These are phyloP conservation scores for Eupristina koningsbergeri DNA, from an alignment of 1,140 invertebrate genomes.

Conservation along the genomic window DNA sequence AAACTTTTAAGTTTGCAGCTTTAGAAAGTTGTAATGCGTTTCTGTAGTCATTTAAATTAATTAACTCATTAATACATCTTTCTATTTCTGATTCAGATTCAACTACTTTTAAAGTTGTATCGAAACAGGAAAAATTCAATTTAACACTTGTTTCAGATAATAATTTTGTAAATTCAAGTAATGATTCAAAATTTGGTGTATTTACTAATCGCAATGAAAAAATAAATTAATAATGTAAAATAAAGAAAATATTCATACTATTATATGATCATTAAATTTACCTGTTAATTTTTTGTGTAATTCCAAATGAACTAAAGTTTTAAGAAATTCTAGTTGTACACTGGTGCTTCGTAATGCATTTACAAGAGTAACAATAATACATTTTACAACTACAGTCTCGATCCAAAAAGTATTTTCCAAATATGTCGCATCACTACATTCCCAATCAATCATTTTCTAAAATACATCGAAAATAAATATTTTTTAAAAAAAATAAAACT, in stretches of 20 bases:
- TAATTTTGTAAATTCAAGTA: conserved; percentile 74
- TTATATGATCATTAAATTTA: conserved; percentile 56
- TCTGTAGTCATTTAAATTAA: conserved; percentile 72
- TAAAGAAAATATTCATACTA: background rate
- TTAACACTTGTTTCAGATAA: conserved; percentile 63
- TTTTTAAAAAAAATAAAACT: background rate
- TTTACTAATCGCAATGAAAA: conserved; percentile 59
- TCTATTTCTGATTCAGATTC: conserved; percentile 64
- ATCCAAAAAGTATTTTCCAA: conserved; percentile 73
- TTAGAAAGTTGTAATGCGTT: conserved; percentile 76
- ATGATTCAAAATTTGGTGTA: conserved; percentile 72
- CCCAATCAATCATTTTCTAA: conserved; percentile 66
- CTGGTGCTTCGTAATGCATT: conserved; percentile 74
- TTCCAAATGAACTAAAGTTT: conserved; percentile 70
- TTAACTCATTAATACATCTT: conserved; percentile 74
- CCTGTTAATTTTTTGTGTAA: conserved; percentile 75
- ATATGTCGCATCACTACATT: conserved; percentile 59
- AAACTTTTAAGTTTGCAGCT: conserved; percentile 67
- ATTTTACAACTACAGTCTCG: conserved; percentile 72
- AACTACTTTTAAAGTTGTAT: conserved; percentile 58
- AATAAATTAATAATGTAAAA: conserved; percentile 6
- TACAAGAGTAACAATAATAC: conserved; percentile 74
- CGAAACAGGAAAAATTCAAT: conserved; percentile 64
- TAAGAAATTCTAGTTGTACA: conserved; percentile 75
- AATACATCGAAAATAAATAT: conserved; percentile 43